Conservation (phyloP, 2,888 invertebrate genomes). For the Phania funesta region DNA sequence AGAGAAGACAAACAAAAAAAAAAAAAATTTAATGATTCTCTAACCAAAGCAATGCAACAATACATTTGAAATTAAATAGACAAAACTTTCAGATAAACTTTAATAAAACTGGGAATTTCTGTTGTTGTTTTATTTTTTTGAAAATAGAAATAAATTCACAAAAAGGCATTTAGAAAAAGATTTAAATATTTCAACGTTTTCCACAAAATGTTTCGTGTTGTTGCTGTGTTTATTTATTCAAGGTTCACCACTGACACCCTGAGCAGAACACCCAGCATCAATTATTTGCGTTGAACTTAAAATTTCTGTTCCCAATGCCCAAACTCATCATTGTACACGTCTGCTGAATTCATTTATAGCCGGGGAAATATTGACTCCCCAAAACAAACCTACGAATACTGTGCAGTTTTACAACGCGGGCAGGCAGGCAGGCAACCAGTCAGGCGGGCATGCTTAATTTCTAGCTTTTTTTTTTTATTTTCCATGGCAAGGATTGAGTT, state of each 20-base stretch:
- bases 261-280: slow-evolving; percentile 58
- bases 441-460: slow-evolving; percentile 38
- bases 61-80: slow-evolving; percentile 29
- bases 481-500: slow-evolving; percentile 29
- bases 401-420: slow-evolving; percentile 39
- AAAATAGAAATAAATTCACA: slow-evolving; percentile 26
- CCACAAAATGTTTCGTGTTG: slow-evolving; percentile 39
- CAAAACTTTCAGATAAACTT: slow-evolving; percentile 52
- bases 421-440: too few relatives aligned
- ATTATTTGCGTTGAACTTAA: slow-evolving; percentile 42
- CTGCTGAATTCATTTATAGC: slow-evolving; percentile 29
- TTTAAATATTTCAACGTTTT: slow-evolving; percentile 64
- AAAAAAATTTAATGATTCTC: neutral
- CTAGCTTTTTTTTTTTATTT: slow-evolving; percentile 16
- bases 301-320: slow-evolving; percentile 10
- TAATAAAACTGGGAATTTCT: slow-evolving; percentile 17
- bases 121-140: neutral
- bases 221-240: slow-evolving; percentile 61
- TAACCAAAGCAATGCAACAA: slow-evolving; percentile 7
- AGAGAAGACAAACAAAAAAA: neutral
- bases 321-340: neutral
- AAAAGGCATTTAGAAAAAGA: slow-evolving; percentile 21
- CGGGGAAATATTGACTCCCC: slow-evolving; percentile 29
- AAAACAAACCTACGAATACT: neutral
- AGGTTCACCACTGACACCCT: slow-evolving; percentile 66